A percentile compares a stretch with the other conserved stretches of the same genome.
These are phyloP conservation scores for Zosterops borbonicus DNA, from an alignment of 2,113 vertebrate genomes.

Conservation along the genomic window DNA sequence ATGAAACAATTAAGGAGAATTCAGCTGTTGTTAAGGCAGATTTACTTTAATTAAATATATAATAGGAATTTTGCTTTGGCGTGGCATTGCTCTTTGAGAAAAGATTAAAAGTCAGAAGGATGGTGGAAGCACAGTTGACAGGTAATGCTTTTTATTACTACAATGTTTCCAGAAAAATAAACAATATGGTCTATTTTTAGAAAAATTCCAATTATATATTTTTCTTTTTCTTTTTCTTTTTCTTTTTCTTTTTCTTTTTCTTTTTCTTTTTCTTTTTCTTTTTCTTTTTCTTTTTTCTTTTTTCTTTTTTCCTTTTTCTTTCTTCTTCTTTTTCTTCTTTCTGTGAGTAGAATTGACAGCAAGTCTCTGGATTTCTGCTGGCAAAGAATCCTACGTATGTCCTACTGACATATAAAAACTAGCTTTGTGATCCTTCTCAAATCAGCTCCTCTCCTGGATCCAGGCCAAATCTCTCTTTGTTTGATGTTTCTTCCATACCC, in stretches of 20 bases:
- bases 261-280: too few relatives aligned
- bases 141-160: not conserved
- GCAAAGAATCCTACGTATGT: not conserved
- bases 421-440: not conserved
- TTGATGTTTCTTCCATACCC: conserved; percentile 1
- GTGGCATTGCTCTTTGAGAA: not conserved
- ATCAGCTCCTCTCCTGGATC: not conserved
- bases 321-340: too few relatives aligned
- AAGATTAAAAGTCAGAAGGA: not conserved
- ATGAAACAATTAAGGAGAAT: not conserved
- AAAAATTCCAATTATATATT: not conserved
- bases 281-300: too few relatives aligned
- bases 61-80: not conserved
- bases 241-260: too few relatives aligned
- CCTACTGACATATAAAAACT: not conserved
- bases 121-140: not conserved
- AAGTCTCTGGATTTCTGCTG: not conserved
- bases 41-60: conserved; percentile 42
- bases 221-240: too few relatives aligned
- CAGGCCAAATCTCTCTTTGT: not conserved
- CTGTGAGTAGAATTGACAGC: not conserved
- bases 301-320: too few relatives aligned
- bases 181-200: not conserved
- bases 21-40: conserved; percentile 4
- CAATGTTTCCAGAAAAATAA: not conserved